Conservation (phyloP, 2,113 vertebrate species). For the Pholis gunnellus region DNA sequence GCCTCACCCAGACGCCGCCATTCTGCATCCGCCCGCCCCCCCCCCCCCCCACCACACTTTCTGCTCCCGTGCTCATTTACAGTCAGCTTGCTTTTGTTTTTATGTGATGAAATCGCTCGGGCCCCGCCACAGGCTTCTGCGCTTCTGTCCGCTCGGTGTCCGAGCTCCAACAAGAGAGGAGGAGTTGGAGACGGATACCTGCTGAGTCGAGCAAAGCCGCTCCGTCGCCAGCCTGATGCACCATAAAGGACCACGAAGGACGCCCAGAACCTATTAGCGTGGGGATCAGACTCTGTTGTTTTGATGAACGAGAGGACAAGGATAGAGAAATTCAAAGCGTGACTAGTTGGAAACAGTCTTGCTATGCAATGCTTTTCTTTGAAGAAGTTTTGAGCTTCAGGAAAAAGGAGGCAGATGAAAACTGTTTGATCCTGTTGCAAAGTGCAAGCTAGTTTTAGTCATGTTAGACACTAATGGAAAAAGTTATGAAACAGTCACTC, state of each 20-base stretch:
- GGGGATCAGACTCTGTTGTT: conserved; percentile 52
- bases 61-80: conserved; percentile 65
- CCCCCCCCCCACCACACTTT: conserved; percentile 28
- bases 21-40: background rate
- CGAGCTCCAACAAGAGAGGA: conserved; percentile 41
- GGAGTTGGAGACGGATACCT: conserved; percentile 48
- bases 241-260: conserved; percentile 68
- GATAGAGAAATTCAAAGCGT: conserved; percentile 33
- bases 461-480: conserved; percentile 25
- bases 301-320: conserved; percentile 42
- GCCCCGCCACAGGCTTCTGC: conserved; percentile 49
- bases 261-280: conserved; percentile 31
- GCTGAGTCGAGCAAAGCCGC: conserved; percentile 65
- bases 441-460: conserved; percentile 34
- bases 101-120: conserved; percentile 65
- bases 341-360: conserved; percentile 39
- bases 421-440: conserved; percentile 40
- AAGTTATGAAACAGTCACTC: conserved; percentile 6
- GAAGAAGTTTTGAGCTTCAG: conserved; percentile 44
- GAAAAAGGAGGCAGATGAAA: conserved; percentile 31
- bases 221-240: conserved; percentile 65
- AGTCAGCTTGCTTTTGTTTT: conserved; percentile 64
- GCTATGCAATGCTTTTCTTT: conserved; percentile 41
- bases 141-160: conserved; percentile 32
- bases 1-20: conserved; percentile 32